A percentile compares a stretch with the other conserved stretches of the same genome.
Conservation (phyloP, 2,888 invertebrate species). For the Carcina quercana region DNA sequence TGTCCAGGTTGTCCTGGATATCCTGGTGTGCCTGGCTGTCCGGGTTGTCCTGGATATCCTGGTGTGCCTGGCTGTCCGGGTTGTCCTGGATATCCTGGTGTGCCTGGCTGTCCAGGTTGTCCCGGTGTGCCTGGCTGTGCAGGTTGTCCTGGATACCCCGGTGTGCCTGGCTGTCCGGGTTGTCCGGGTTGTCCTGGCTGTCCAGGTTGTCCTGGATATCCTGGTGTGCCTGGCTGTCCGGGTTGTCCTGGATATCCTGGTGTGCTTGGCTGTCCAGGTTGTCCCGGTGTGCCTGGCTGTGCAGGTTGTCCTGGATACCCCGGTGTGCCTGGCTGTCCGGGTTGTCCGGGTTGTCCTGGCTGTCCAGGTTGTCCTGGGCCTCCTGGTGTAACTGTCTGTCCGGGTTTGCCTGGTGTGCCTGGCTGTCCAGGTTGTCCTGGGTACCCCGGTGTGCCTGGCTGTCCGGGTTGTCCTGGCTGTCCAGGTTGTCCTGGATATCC, state of each 20-base stretch:
- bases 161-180: slow-evolving; percentile 2
- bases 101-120: slow-evolving; percentile 30
- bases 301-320: slow-evolving; percentile 19
- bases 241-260: slow-evolving; percentile 17
- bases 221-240: slow-evolving; percentile 3
- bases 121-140: slow-evolving; percentile 19
- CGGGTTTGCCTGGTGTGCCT: slow-evolving; percentile 1
- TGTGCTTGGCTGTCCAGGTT: slow-evolving; percentile 20
- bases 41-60: slow-evolving; percentile 17
- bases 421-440: slow-evolving; percentile 16
- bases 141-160: slow-evolving; percentile 12
- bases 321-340: slow-evolving; percentile 11
- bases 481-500: slow-evolving; percentile 14
- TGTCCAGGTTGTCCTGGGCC: slow-evolving; percentile 6
- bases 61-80: slow-evolving; percentile 33
- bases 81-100: slow-evolving; percentile 43
- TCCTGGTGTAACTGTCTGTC: background rate
- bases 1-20: slow-evolving; percentile 21
- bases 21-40: slow-evolving; percentile 15
- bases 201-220: slow-evolving; percentile 7
- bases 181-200: background rate
- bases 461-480: slow-evolving; percentile 37
- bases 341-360: slow-evolving; percentile 10
- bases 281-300: slow-evolving; percentile 10
- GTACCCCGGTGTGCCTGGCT: slow-evolving; percentile 25